phyloP scores from a whole-genome alignment of 2,888 invertebrate genomes.

The Anagyrus pseudococci region DNA sequence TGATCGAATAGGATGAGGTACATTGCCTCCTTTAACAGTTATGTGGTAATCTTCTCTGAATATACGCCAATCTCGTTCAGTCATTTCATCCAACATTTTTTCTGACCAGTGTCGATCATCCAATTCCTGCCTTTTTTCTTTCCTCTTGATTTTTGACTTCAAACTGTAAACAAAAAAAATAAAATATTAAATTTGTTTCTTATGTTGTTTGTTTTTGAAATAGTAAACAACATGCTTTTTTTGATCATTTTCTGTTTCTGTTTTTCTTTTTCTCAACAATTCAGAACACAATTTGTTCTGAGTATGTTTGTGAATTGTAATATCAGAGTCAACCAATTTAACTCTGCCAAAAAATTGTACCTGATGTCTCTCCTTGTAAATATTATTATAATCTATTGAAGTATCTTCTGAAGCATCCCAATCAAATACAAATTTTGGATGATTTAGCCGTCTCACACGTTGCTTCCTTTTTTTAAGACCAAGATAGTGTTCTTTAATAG shows the following conservation, averaged over 20 bases:
- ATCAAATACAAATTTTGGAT: conserved; percentile 99
- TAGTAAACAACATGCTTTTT: conserved; percentile 70
- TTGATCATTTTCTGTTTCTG: conserved; percentile 95
- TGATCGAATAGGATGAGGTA: conserved; percentile 93
- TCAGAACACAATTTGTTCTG: conserved; percentile 98
- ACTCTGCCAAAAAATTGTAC: conserved; percentile 98
- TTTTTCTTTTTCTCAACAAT: conserved; percentile 90
- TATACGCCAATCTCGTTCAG: conserved; percentile 99
- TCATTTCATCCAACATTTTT: conserved; percentile 93
- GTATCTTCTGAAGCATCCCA: conserved; percentile 99
- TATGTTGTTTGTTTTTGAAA: background rate
- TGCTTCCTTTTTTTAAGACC: conserved; percentile 93
- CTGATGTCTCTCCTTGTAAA: conserved; percentile 97
- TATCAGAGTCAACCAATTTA: conserved; percentile 97
- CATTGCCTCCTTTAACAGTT: conserved; percentile 94
- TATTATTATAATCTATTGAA: conserved; percentile 93
- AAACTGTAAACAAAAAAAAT: no score
- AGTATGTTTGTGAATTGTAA: conserved; percentile 93
- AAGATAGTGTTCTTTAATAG: conserved; percentile 93
- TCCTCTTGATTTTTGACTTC: conserved; percentile 90
- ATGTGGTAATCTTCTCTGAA: conserved; percentile 99
- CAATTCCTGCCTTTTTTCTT: conserved; percentile 98
- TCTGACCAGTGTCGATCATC: conserved; percentile 99
- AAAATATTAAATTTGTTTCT: conserved; percentile 7
- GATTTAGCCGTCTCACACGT: conserved; percentile 92